Conservation (phyloP, 2,113 vertebrate species). For the Pholis gunnellus region DNA sequence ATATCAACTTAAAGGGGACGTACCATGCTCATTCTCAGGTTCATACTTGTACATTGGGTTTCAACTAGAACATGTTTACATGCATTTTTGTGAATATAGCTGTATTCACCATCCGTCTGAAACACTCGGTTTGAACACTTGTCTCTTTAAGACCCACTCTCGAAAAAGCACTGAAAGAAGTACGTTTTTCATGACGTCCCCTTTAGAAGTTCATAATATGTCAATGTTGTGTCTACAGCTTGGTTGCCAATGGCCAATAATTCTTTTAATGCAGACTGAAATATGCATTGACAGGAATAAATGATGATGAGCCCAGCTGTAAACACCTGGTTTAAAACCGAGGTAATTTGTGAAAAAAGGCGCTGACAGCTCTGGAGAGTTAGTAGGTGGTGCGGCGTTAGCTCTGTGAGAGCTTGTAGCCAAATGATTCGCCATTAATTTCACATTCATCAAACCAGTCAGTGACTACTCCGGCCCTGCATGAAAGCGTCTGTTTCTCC, state of each 20-base stretch:
- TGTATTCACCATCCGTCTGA: no score
- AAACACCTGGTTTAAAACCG: background rate
- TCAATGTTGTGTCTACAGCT: background rate
- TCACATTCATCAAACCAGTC: background rate
- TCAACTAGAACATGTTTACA: no score
- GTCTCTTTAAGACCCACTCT: no score
- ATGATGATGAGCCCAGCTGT: background rate
- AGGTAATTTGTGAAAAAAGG: background rate
- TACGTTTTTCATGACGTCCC: background rate
- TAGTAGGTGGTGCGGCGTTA: no score
- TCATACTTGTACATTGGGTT: no score
- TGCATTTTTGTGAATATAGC: no score
- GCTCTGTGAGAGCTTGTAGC: background rate
- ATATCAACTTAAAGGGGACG: no score
- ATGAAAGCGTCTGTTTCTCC: background rate
- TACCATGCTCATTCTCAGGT: no score
- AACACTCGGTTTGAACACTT: no score
- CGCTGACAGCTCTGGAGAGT: background rate
- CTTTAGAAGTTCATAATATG: background rate
- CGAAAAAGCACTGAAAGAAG: no score
- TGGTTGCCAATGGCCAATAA: background rate
- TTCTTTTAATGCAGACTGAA: background rate
- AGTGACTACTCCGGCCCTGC: background rate
- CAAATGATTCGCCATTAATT: background rate
- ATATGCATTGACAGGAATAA: background rate